Percentiles rank a stretch among this genome's conserved stretches.
Conservation (phyloP, 2,888 invertebrate species). For the Archips xylosteana region DNA sequence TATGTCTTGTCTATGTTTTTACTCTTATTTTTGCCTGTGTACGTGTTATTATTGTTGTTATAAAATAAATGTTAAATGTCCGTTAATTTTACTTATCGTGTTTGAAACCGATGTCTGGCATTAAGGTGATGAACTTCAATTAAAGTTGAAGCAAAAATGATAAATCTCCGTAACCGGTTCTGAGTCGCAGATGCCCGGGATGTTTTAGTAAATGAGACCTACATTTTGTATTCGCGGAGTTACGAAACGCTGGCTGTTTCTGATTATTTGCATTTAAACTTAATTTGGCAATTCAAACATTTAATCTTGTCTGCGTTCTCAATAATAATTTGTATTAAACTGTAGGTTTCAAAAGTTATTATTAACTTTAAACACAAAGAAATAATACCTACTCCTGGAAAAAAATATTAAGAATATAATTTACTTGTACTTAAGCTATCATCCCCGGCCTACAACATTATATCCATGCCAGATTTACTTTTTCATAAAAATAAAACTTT, state of each 20-base stretch:
- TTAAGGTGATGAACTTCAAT: neutral
- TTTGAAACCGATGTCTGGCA: neutral
- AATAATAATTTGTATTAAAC: neutral
- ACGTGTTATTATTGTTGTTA: no score
- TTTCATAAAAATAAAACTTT: no score
- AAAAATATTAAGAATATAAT: no score
- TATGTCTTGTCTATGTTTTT: no score
- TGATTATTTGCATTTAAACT: constrained; percentile 19
- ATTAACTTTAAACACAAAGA: no score
- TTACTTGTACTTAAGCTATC: no score
- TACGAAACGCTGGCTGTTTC: constrained; percentile 49
- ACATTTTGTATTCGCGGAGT: constrained; percentile 61
- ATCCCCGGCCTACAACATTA: no score
- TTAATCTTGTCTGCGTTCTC: neutral
- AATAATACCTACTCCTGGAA: no score
- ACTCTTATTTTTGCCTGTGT: no score
- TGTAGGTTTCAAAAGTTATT: no score
- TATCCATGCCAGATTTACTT: no score
- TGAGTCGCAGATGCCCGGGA: constrained; percentile 76
- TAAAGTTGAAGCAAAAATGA: constrained; percentile 54
- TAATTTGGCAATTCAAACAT: constrained; percentile 2
- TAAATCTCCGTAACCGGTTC: constrained; percentile 72
- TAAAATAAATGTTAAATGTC: no score
- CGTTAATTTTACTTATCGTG: neutral
- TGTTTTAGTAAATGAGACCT: constrained; percentile 81